phyloP scores from a whole-genome alignment of 2,797 vertebrate species.

The Hoplostethus mediterraneus region DNA sequence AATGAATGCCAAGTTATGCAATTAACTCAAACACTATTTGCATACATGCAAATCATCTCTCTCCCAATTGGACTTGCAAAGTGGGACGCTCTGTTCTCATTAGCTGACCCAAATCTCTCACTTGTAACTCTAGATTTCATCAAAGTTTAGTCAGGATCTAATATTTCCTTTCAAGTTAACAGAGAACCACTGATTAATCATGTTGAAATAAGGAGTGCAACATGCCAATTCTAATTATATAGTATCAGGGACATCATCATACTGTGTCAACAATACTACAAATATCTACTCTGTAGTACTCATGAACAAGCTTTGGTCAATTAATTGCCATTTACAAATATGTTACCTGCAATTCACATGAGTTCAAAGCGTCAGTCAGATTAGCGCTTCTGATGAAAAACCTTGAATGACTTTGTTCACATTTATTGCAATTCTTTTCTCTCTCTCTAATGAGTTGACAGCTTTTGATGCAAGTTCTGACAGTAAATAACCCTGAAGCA shows the following conservation, averaged over 20 bases:
- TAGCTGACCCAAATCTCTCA: constrained; percentile 86
- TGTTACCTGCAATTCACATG: neutral
- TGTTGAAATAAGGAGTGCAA: constrained; percentile 83
- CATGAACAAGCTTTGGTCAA: constrained; percentile 18
- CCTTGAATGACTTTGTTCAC: neutral
- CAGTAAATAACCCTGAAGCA: too few relatives aligned
- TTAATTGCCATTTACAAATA: constrained; percentile 8
- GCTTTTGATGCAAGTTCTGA: neutral
- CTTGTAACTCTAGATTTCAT: constrained; percentile 86
- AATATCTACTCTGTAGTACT: constrained; percentile 46
- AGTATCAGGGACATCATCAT: constrained; percentile 68
- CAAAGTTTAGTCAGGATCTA: constrained; percentile 87
- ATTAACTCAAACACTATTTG: constrained; percentile 81
- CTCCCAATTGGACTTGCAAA: constrained; percentile 83
- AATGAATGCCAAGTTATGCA: constrained; percentile 76
- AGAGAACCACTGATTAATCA: constrained; percentile 83
- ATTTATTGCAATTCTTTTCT: neutral
- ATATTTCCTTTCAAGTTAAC: constrained; percentile 88
- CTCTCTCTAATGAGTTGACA: neutral
- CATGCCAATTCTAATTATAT: constrained; percentile 83
- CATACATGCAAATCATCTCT: constrained; percentile 84
- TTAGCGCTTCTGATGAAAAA: neutral
- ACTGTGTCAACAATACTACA: constrained; percentile 46
- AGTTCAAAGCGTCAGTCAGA: neutral
- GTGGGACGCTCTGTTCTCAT: constrained; percentile 86